Evolutionary conservation across 2,888 invertebrate genomes (phyloP).

Genomic region (Tetragnatha montana): DNA sequence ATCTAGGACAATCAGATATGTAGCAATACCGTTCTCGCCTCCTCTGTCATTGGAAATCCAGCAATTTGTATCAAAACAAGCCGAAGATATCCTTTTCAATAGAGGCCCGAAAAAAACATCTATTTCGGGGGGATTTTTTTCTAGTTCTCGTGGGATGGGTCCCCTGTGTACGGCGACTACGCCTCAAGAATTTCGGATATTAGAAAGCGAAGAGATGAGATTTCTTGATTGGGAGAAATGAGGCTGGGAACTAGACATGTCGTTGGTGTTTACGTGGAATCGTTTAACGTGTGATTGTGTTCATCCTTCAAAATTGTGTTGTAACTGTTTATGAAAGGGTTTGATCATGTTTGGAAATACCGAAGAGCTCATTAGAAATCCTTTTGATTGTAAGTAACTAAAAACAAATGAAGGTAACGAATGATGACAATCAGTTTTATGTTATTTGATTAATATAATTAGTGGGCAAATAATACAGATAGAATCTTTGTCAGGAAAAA

Average conservation of each 20-base stretch:
- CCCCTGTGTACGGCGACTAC: slow-evolving; percentile 4
- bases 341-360: no score
- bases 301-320: not conserved
- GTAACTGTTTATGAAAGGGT: no score
- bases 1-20: no score
- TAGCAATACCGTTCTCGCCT: not conserved
- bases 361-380: no score
- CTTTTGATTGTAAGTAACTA: no score
- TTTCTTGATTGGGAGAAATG: not conserved
- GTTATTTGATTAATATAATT: no score
- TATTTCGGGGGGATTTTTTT: slow-evolving; percentile 22
- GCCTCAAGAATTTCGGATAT: slow-evolving; percentile 21
- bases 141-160: slow-evolving; percentile 18
- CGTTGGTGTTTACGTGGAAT: no score
- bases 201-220: not conserved
- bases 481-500: no score
- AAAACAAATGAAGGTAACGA: no score
- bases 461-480: no score
- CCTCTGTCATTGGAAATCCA: slow-evolving; percentile 13
- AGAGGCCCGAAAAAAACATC: slow-evolving; percentile 18
- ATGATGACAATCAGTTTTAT: no score
- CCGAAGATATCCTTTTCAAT: slow-evolving; percentile 38
- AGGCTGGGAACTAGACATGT: not conserved
- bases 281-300: not conserved
- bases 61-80: slow-evolving; percentile 26